Evolutionary conservation across 1,140 invertebrate species (phyloP).

Genomic region (Leptinotarsa lineolata): DNA sequence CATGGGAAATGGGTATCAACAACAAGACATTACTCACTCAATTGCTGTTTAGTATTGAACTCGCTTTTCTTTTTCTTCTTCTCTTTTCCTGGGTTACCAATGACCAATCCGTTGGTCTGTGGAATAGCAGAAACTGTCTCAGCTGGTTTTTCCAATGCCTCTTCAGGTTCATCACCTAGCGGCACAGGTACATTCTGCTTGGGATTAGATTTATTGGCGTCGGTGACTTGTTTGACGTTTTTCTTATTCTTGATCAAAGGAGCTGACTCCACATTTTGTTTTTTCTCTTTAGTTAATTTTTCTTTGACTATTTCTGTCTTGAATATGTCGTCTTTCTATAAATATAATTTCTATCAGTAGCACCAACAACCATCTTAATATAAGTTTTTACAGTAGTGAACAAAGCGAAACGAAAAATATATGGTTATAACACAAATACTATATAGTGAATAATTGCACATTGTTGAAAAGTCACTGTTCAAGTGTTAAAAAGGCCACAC

Average conservation of each 20-base stretch:
- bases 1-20: neutral
- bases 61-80: slow-evolving; percentile 63
- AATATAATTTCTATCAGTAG: neutral
- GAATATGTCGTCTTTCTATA: slow-evolving; percentile 34
- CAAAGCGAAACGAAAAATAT: too few relatives aligned
- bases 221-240: slow-evolving; percentile 23
- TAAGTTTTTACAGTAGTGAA: too few relatives aligned
- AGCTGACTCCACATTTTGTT: slow-evolving; percentile 18
- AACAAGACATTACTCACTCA: slow-evolving; percentile 52
- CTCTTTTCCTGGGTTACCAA: slow-evolving; percentile 51
- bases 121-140: neutral
- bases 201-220: neutral
- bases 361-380: too few relatives aligned
- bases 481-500: too few relatives aligned
- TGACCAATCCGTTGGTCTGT: slow-evolving; percentile 25
- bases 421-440: too few relatives aligned
- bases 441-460: too few relatives aligned
- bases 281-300: slow-evolving; percentile 53
- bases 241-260: slow-evolving; percentile 21
- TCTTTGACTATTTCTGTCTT: slow-evolving; percentile 54
- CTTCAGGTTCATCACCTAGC: slow-evolving; percentile 19
- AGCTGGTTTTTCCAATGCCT: slow-evolving; percentile 13
- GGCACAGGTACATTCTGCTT: neutral
- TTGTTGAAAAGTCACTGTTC: too few relatives aligned
- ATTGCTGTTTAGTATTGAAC: slow-evolving; percentile 59